Conservation (phyloP, 2,797 vertebrate species). For the Clamator glandarius region DNA sequence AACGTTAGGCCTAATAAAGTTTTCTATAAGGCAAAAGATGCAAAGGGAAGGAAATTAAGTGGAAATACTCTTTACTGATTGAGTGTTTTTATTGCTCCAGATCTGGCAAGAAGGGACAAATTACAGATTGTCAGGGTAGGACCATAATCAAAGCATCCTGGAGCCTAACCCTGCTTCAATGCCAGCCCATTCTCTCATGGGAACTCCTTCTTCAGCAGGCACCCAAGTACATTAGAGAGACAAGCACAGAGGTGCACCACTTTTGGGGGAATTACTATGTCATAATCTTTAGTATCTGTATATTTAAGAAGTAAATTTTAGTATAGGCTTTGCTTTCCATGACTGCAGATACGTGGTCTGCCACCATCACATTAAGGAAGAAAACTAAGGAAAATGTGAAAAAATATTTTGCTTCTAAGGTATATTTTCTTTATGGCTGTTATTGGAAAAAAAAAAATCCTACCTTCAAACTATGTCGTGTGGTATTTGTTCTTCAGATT, state of each 20-base stretch:
- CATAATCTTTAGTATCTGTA: background rate
- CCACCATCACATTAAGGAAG: slow-evolving; percentile 5
- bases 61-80: background rate
- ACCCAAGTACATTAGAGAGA: background rate
- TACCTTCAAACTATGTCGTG: background rate
- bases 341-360: background rate
- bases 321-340: background rate
- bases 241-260: background rate
- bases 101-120: background rate
- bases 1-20: background rate
- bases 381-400: slow-evolving; percentile 26
- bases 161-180: background rate
- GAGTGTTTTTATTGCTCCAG: background rate
- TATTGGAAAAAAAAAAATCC: background rate
- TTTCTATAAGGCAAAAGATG: background rate
- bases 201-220: background rate
- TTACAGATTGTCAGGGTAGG: background rate
- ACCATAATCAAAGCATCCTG: background rate
- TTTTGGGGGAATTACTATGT: background rate
- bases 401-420: slow-evolving; percentile 36
- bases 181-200: background rate
- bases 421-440: slow-evolving; percentile 33
- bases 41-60: background rate
- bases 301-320: background rate
- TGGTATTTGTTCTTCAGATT: background rate